Conservation (phyloP, 2,797 vertebrate species). For the Thamnophis elegans region DNA sequence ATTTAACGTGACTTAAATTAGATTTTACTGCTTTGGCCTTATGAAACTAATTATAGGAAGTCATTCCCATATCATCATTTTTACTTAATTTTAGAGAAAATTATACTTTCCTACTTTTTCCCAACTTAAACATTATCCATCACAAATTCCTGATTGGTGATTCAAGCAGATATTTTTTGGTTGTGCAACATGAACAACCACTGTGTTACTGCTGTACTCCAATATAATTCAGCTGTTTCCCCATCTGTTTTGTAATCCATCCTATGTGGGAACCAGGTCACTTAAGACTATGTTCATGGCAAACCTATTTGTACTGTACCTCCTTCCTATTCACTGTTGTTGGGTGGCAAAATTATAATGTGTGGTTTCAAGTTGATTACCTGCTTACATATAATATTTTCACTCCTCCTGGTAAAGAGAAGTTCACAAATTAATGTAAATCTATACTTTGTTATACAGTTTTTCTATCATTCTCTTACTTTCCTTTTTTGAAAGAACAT, state of each 20-base stretch:
- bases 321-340: slow-evolving; percentile 1
- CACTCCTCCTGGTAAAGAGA: not conserved
- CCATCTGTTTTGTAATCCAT: not conserved
- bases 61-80: not conserved
- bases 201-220: not conserved
- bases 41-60: not conserved
- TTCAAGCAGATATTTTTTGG: not conserved
- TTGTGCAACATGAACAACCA: not conserved
- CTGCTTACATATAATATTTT: not conserved
- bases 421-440: not conserved
- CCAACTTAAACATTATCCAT: not conserved
- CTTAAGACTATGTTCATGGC: not conserved
- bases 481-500: not conserved
- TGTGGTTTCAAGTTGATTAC: not conserved
- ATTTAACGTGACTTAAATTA: not conserved
- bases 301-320: not conserved
- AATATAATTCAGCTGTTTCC: slow-evolving; percentile 6
- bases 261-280: slow-evolving; percentile 23
- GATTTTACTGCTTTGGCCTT: not conserved
- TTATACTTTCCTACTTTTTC: slow-evolving; percentile 10
- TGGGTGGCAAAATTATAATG: not conserved
- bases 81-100: not conserved
- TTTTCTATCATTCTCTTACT: not conserved
- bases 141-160: slow-evolving; percentile 8
- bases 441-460: not conserved